Evolutionary conservation across 2,888 invertebrate species (phyloP).

Genomic region (Argyra leucocephala): DNA sequence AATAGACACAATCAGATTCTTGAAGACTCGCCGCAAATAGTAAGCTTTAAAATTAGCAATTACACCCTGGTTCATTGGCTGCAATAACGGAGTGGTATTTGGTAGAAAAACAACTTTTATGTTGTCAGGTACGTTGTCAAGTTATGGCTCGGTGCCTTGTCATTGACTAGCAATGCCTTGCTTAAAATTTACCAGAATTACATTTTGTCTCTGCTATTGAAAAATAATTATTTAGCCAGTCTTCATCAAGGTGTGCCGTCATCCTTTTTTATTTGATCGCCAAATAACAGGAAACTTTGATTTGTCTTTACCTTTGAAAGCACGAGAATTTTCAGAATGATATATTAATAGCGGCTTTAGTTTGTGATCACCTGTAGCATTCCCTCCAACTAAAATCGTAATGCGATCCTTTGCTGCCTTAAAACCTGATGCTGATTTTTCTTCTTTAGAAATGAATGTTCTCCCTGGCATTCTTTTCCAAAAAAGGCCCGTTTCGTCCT

Average conservation of each 20-base stretch:
- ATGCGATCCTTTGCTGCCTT: constrained; percentile 17
- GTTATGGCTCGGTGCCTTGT: too few species aligned
- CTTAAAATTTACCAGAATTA: too few species aligned
- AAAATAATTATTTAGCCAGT: constrained; percentile 11
- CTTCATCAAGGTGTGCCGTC: too few species aligned
- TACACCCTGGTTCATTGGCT: too few species aligned
- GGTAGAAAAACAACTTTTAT: too few species aligned
- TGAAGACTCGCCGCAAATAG: too few species aligned
- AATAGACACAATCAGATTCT: too few species aligned
- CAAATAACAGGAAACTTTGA: not conserved
- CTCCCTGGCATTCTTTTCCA: constrained; percentile 15
- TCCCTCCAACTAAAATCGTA: constrained; percentile 15
- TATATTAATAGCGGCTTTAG: constrained; percentile 15
- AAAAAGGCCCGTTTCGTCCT: constrained; percentile 16
- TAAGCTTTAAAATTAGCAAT: too few species aligned
- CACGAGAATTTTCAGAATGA: constrained; percentile 17
- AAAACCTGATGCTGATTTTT: constrained; percentile 17
- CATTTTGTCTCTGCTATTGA: too few species aligned
- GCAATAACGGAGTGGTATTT: too few species aligned
- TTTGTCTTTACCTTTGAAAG: constrained; percentile 15
- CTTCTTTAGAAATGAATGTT: constrained; percentile 15
- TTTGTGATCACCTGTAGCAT: constrained; percentile 16
- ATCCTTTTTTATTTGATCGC: not conserved
- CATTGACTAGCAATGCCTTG: too few species aligned
- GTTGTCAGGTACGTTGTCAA: too few species aligned